Evolutionary conservation across 2,888 invertebrate genomes (phyloP), one percentile per base, ranked within the genome.

Genomic region (Acanthococcus lagerstroemiae): DNA sequence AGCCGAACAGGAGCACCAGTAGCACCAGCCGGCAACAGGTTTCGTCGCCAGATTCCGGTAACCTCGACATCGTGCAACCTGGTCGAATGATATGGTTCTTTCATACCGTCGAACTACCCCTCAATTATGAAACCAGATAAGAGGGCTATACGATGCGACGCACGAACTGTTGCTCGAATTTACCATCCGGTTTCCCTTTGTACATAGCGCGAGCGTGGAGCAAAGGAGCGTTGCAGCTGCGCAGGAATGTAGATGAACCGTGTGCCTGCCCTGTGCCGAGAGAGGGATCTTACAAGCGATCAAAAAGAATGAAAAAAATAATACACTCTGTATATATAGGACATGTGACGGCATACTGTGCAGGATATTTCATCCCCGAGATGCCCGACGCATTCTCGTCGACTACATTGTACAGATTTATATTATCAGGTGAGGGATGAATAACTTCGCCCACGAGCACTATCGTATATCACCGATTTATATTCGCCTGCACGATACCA

Each of bases 81-180:
- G 6, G 37, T 6, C 12, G 7, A 12, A 37, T 37, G 37, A 6
- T 9, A 6, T 7, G 48, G 6, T 48, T 48, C 48, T 48, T 9
- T 48, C 12, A n/a, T 21, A n/a, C n/a, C n/a, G n/a, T n/a, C 37
- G n/a, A 55, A 44, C 46, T 27, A 60, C 60, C 60, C 60, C 46
- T 60, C 60, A 44, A 48, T 60, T 25, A 48, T 25, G 50, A 44
- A 57, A 44, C 30, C 57, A 57, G 57, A 57, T 57, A 44, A 37
- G 44, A 37, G 12, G 24, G 57, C 44, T 21, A 30, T 44, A 37
- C 15, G 15, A 57, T 24, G 50, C 24, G 17, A 54, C 19, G n/a
- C 9, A 9, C 48, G 17, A 60, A 60, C 60, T 60, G 60, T 48
- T 60, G 60, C 60, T 60, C 60, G 60, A 60, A 26, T 60, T 48